Conservation (phyloP, 2,113 vertebrate species). For the Tupaia chinensis region DNA sequence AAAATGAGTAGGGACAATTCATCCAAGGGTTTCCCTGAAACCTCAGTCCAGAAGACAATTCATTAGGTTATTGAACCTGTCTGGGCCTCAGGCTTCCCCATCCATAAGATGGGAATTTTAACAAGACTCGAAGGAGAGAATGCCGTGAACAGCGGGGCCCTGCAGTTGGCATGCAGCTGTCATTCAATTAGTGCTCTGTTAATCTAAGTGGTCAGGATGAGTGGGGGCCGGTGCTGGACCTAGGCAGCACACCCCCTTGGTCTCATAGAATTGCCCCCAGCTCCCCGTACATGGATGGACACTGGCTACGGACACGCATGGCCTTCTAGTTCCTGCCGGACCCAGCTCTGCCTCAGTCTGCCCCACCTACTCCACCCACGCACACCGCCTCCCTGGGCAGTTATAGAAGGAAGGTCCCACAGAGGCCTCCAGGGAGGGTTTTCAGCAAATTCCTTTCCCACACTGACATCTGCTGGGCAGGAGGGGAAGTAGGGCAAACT, state of each 20-base stretch:
- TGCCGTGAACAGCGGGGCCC: accelerated
- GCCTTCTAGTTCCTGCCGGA: background rate
- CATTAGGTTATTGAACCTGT: accelerated
- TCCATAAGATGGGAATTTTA: background rate
- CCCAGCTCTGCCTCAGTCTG: accelerated
- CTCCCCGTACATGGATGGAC: accelerated
- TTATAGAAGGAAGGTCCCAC: accelerated
- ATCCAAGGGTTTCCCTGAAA: accelerated
- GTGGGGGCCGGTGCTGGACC: accelerated
- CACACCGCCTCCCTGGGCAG: accelerated
- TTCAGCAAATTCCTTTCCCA: background rate
- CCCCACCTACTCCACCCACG: accelerated
- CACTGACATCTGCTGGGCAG: conserved; percentile 12
- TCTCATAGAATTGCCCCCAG: accelerated
- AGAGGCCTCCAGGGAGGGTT: accelerated
- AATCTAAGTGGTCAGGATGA: accelerated
- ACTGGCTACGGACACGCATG: accelerated
- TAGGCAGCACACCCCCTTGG: background rate
- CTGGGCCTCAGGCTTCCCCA: background rate
- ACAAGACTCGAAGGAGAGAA: background rate
- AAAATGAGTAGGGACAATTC: background rate
- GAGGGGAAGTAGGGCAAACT: background rate
- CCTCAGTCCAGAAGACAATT: background rate
- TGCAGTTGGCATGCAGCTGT: background rate
- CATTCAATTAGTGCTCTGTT: accelerated